These are phyloP conservation scores for Lepidurus couesii DNA, from an alignment of 1,140 invertebrate species.

Conservation along the genomic window DNA sequence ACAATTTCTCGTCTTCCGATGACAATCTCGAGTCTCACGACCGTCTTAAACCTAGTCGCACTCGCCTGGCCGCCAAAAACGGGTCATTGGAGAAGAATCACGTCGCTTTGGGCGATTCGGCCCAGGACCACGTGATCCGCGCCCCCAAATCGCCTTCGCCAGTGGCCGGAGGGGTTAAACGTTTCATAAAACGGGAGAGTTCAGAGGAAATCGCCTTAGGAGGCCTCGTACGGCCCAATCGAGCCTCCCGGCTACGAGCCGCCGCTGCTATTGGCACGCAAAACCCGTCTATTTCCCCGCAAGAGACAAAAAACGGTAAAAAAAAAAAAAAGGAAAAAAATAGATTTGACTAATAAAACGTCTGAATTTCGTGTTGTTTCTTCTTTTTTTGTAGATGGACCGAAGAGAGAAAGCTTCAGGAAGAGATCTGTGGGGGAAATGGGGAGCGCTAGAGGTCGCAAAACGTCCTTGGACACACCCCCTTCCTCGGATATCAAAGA, in stretches of 20 bases:
- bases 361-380: neutral
- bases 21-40: slow-evolving; percentile 1
- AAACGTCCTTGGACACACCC: neutral
- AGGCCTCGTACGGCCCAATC: slow-evolving; percentile 37
- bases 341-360: neutral
- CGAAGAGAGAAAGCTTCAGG: slow-evolving; percentile 9
- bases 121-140: slow-evolving; percentile 5
- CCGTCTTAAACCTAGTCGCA: neutral
- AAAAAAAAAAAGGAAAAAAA: neutral
- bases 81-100: neutral
- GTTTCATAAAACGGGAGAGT: slow-evolving; percentile 35
- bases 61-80: neutral
- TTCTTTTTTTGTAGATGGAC: slow-evolving; percentile 12
- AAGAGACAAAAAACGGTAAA: neutral
- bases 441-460: neutral
- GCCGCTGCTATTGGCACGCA: slow-evolving; percentile 34
- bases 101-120: neutral
- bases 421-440: slow-evolving; percentile 2
- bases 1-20: neutral
- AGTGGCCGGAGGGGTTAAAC: slow-evolving; percentile 11
- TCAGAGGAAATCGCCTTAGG: slow-evolving; percentile 35
- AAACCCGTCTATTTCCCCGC: neutral
- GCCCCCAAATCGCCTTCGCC: neutral
- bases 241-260: slow-evolving; percentile 38
- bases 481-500: slow-evolving; percentile 11